These are phyloP conservation scores for Calephelis nemesis DNA, from an alignment of 1,140 invertebrate genomes.

Conservation along the genomic window DNA sequence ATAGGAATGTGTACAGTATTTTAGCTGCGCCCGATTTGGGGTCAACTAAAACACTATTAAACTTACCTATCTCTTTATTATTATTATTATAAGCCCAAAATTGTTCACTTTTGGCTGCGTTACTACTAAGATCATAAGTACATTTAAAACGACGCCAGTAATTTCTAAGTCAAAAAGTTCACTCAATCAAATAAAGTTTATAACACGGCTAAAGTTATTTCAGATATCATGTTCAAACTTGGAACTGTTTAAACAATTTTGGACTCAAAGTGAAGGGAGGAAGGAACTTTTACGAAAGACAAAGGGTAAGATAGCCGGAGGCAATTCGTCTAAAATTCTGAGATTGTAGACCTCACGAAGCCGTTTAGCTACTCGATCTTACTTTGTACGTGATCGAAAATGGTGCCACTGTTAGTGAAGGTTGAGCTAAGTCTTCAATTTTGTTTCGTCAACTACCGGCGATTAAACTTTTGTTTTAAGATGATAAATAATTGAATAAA, in stretches of 20 bases:
- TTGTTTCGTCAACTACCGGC: conserved; percentile 13
- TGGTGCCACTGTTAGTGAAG: conserved; percentile 21
- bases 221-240: conserved; percentile 12
- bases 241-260: conserved; percentile 7
- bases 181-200: not conserved
- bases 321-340: conserved; percentile 32
- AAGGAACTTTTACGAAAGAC: conserved; percentile 18
- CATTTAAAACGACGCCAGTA: not conserved
- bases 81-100: too few relatives aligned
- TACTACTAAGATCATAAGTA: not conserved
- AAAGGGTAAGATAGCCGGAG: conserved; percentile 27
- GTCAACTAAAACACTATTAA: too few relatives aligned
- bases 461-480: too few relatives aligned
- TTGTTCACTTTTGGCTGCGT: too few relatives aligned
- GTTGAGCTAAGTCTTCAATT: conserved; percentile 24
- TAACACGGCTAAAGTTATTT: conserved; percentile 13
- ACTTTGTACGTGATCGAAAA: conserved; percentile 32
- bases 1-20: too few relatives aligned
- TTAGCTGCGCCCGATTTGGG: too few relatives aligned
- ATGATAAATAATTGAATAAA: too few relatives aligned
- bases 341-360: conserved; percentile 27
- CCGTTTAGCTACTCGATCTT: conserved; percentile 30
- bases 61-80: too few relatives aligned
- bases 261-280: not conserved
- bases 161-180: conserved; percentile 5